Conservation (phyloP, 2,888 invertebrate species). For the Coenonympha glycerion region DNA sequence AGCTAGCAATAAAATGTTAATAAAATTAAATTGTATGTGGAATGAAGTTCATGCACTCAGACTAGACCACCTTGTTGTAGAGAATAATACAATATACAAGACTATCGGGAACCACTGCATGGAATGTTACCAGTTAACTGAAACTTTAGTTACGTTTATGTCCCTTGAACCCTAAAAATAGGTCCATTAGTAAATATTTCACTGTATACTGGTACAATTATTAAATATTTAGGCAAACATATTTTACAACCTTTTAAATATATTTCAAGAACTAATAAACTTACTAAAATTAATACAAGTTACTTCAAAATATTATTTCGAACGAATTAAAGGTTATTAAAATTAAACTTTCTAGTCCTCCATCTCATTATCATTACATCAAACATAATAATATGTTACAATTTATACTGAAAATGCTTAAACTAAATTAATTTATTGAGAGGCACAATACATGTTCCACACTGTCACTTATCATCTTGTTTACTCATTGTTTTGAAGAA, state of each 20-base stretch:
- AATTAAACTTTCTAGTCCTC: too few species aligned
- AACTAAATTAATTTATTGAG: not conserved
- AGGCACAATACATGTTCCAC: not conserved
- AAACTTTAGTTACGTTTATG: not conserved
- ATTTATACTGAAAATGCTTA: not conserved
- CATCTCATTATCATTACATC: not conserved
- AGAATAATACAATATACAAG: conserved; percentile 9
- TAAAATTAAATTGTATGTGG: conserved; percentile 23
- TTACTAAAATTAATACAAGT: too few species aligned
- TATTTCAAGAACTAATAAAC: too few species aligned
- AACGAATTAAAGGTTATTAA: too few species aligned
- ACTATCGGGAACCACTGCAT: conserved; percentile 23
- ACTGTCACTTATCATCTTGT: not conserved
- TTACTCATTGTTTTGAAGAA: conserved; percentile 1
- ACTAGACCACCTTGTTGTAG: conserved; percentile 15
- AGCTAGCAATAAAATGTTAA: conserved; percentile 12
- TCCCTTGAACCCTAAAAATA: not conserved
- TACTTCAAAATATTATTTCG: too few species aligned
- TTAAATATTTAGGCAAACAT: too few species aligned
- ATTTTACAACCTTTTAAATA: too few species aligned
- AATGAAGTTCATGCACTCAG: conserved; percentile 18
- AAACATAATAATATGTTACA: not conserved
- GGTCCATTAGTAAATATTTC: not conserved
- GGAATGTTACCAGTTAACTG: conserved; percentile 16
- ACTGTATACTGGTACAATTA: too few species aligned